phyloP scores from a whole-genome alignment of 2,888 invertebrate species.

The Callosobruchus maculatus region DNA sequence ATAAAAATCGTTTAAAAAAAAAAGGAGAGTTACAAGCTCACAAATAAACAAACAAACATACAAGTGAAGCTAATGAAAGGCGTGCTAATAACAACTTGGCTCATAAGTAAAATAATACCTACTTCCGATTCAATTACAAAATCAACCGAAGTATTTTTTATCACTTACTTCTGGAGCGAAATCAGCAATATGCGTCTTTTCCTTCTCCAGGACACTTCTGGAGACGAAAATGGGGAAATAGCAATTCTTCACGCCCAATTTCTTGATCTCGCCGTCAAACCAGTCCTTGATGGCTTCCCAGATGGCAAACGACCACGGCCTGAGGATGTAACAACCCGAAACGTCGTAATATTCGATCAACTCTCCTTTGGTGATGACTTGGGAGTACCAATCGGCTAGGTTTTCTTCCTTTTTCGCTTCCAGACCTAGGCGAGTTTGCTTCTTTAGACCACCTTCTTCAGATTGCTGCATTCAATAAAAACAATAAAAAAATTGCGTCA shows the following conservation, averaged over 20 bases:
- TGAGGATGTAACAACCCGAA: conserved; percentile 96
- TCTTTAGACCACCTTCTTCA: conserved; percentile 64
- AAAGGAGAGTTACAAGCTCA: no score
- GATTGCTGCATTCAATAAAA: neutral
- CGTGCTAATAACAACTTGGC: no score
- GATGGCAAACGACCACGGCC: conserved; percentile 95
- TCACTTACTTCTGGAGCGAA: conserved; percentile 86
- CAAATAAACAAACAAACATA: no score
- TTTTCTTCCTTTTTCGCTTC: conserved; percentile 92
- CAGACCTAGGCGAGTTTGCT: conserved; percentile 88
- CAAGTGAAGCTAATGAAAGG: no score
- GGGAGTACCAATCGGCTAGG: conserved; percentile 96
- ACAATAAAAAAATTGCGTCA: no score
- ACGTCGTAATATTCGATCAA: conserved; percentile 99
- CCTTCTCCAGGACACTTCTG: conserved; percentile 81
- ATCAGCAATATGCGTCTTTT: conserved; percentile 95
- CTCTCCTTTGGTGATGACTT: conserved; percentile 88
- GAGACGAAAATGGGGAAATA: conserved; percentile 99
- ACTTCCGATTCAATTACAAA: no score
- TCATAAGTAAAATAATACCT: no score
- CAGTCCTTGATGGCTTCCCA: conserved; percentile 90
- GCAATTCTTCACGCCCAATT: conserved; percentile 91
- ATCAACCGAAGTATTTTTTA: no score
- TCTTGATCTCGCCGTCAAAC: conserved; percentile 83
- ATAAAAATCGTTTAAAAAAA: no score